A percentile compares a stretch with the other conserved stretches of the same genome.
Conservation (phyloP, 2,888 invertebrate genomes). For the Drosophila parthenogenetica region DNA sequence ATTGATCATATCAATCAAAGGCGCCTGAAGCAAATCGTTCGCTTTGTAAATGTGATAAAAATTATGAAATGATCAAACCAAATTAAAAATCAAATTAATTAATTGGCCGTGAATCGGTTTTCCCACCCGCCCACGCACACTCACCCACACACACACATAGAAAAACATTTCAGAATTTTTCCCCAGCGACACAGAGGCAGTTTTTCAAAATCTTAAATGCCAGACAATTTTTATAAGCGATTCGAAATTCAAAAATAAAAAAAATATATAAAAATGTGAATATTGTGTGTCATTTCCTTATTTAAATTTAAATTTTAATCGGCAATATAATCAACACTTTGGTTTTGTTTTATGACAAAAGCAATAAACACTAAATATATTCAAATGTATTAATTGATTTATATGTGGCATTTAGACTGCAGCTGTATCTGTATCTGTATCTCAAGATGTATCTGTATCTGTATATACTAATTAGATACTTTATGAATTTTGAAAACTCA, state of each 20-base stretch:
- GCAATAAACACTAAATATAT: constrained; percentile 31
- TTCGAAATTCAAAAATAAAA: constrained; percentile 72
- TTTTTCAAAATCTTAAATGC: constrained; percentile 6
- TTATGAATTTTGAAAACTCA: background rate
- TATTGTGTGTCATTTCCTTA: constrained; percentile 52
- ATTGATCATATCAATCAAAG: constrained; percentile 61
- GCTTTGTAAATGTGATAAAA: constrained; percentile 44
- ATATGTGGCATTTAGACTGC: constrained; percentile 44
- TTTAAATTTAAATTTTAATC: constrained; percentile 57
- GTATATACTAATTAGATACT: constrained; percentile 21
- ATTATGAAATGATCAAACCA: constrained; percentile 43
- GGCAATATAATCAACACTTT: constrained; percentile 55
- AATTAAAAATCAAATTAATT: constrained; percentile 46
- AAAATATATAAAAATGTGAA: constrained; percentile 73
- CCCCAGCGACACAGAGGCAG: constrained; percentile 14
- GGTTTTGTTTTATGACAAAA: constrained; percentile 38
- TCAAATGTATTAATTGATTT: constrained; percentile 58
- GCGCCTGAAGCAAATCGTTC: constrained; percentile 12
- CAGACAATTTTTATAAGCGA: constrained; percentile 77
- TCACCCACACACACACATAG: background rate
- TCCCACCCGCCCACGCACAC: background rate
- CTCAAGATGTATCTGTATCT: background rate
- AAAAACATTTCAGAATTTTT: background rate
- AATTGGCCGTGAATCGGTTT: constrained; percentile 32
- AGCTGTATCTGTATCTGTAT: constrained; percentile 14